Conservation (phyloP, 2,888 invertebrate species). For the Drosophila birchii region DNA sequence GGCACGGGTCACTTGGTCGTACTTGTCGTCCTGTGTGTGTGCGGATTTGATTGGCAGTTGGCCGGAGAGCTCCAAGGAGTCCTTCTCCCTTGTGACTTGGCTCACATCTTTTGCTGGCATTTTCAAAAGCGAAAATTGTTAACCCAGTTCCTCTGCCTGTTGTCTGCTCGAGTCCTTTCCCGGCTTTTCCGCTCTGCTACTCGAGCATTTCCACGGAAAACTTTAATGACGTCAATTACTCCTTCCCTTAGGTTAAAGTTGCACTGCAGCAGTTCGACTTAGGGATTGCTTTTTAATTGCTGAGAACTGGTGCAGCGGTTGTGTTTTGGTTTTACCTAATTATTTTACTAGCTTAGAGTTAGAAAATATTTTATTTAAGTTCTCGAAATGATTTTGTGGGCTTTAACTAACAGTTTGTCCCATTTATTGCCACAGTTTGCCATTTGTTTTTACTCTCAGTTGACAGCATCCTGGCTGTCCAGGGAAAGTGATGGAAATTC, state of each 20-base stretch:
- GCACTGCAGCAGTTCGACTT: constrained; percentile 13
- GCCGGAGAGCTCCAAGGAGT: constrained; percentile 10
- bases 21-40: constrained; percentile 1
- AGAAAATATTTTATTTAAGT: not conserved
- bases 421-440: constrained; percentile 1
- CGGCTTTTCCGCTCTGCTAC: constrained; percentile 19
- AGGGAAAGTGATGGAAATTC: constrained; percentile 31
- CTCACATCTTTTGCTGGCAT: constrained; percentile 23
- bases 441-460: constrained; percentile 3
- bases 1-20: constrained; percentile 20
- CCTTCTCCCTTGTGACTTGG: constrained; percentile 16
- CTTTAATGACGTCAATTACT: constrained; percentile 48
- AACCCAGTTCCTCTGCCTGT: constrained; percentile 34
- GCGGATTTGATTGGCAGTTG: constrained; percentile 38
- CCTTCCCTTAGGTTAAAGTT: constrained; percentile 17
- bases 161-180: constrained; percentile 27
- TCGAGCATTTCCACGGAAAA: constrained; percentile 40
- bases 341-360: not conserved
- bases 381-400: too few relatives aligned
- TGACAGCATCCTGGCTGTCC: constrained; percentile 10
- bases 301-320: constrained; percentile 27
- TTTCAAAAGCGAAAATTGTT: constrained; percentile 31
- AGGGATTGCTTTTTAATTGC: constrained; percentile 24
- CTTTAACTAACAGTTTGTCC: too few relatives aligned
- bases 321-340: constrained; percentile 2